Percentiles rank a stretch among this genome's conserved stretches.
Conservation (phyloP, 2,113 vertebrate genomes). For the Falcunculus frontatus region DNA sequence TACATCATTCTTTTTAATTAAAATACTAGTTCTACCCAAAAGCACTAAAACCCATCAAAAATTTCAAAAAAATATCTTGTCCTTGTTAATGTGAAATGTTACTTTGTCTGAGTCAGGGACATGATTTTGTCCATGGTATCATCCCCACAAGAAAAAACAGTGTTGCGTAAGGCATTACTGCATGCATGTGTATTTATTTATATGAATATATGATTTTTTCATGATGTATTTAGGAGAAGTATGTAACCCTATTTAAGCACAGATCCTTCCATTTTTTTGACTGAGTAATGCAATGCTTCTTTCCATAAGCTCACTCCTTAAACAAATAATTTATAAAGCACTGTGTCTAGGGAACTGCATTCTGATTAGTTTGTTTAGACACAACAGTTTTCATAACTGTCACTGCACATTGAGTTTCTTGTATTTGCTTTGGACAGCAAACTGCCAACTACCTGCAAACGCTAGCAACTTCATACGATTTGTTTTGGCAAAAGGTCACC, state of each 20-base stretch:
- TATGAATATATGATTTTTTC: not conserved
- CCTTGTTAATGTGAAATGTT: not conserved
- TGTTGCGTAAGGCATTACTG: not conserved
- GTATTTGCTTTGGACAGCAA: conserved; percentile 50
- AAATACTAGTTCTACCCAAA: conserved; percentile 30
- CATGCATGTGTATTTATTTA: not conserved
- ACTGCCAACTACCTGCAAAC: conserved; percentile 53
- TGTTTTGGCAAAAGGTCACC: conserved; percentile 60
- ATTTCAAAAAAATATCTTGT: not conserved
- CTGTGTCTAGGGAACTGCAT: not conserved
- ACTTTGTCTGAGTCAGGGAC: not conserved
- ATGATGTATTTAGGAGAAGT: not conserved
- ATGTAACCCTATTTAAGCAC: not conserved
- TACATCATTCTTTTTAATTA: conserved; percentile 60
- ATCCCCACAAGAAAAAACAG: not conserved
- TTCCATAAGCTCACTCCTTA: not conserved
- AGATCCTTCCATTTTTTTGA: not conserved
- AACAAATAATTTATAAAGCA: conserved; percentile 7
- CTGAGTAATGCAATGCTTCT: not conserved
- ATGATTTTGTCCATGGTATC: not conserved
- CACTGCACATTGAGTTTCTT: not conserved
- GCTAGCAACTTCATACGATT: conserved; percentile 46
- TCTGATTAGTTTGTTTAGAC: conserved; percentile 34
- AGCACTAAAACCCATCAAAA: conserved; percentile 38
- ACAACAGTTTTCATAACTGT: conserved; percentile 39